Evolutionary conservation across 2,888 invertebrate species (phyloP).

Genomic region (Eubasilissa splendida): DNA sequence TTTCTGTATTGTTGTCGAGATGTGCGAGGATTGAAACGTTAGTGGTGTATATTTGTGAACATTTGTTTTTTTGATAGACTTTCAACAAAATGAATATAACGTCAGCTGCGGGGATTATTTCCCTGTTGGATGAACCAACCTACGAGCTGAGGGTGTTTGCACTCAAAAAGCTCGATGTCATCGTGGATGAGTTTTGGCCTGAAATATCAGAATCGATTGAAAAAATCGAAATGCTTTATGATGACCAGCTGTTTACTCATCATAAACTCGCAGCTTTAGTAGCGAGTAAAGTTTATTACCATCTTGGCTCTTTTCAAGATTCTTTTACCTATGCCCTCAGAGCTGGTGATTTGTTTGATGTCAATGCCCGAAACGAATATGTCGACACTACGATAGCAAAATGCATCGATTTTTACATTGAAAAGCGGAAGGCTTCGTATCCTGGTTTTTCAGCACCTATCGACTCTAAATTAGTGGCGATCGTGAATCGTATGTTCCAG

Average conservation of each 20-base stretch:
- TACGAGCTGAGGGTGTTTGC: conserved; percentile 95
- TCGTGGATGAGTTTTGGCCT: conserved; percentile 99
- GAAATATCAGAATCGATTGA: conserved; percentile 98
- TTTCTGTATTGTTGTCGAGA: conserved; percentile 15
- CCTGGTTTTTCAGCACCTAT: conserved; percentile 81
- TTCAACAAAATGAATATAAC: conserved; percentile 61
- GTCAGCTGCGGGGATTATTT: conserved; percentile 90
- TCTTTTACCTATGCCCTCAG: conserved; percentile 97
- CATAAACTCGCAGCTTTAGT: conserved; percentile 96
- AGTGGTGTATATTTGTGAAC: conserved; percentile 14
- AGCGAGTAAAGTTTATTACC: conserved; percentile 98
- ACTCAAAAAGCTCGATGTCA: conserved; percentile 90
- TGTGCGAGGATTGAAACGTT: conserved; percentile 18
- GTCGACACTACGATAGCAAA: conserved; percentile 98
- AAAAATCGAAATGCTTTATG: conserved; percentile 97
- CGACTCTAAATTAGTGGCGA: conserved; percentile 89
- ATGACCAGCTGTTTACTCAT: conserved; percentile 90
- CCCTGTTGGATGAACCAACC: conserved; percentile 95
- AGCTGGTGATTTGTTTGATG: conserved; percentile 95
- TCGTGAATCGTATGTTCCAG: conserved; percentile 98
- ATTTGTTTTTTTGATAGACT: neutral
- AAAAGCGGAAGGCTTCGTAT: conserved; percentile 83
- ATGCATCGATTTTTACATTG: conserved; percentile 97
- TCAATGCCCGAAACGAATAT: conserved; percentile 94
- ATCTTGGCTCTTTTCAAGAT: conserved; percentile 96